phyloP scores from a whole-genome alignment of 2,888 invertebrate genomes.

The Poecilus cupreus region DNA sequence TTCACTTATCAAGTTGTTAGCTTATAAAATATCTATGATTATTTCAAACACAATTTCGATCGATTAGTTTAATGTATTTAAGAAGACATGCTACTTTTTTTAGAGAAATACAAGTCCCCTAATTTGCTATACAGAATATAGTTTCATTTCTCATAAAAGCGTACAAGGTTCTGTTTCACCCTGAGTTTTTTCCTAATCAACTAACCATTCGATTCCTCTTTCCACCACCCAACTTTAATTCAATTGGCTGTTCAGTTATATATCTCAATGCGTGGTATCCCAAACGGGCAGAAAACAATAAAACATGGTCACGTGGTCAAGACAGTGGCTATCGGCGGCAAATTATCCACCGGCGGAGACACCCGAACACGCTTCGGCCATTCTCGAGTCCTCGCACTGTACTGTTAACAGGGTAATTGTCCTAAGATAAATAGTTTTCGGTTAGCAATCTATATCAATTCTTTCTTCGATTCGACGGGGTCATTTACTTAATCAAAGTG shows the following conservation, averaged over 20 bases:
- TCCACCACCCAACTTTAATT: background rate
- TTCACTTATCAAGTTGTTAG: too few species aligned
- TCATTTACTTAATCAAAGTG: constrained; percentile 54
- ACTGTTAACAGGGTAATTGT: constrained; percentile 41
- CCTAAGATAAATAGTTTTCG: constrained; percentile 55
- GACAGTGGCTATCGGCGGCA: constrained; percentile 48
- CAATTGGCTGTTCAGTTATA: background rate
- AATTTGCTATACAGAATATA: too few species aligned
- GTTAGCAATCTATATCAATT: constrained; percentile 56
- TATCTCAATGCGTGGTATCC: constrained; percentile 35
- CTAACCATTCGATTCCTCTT: background rate
- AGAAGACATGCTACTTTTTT: too few species aligned
- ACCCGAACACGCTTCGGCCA: constrained; percentile 47
- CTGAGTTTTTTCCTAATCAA: too few species aligned
- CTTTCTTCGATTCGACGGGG: constrained; percentile 27
- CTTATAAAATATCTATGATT: too few species aligned
- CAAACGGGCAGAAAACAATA: constrained; percentile 45
- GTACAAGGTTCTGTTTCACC: too few species aligned
- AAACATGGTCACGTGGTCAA: constrained; percentile 56
- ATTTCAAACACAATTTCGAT: too few species aligned
- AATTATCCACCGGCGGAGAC: constrained; percentile 33
- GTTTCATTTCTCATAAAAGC: too few species aligned
- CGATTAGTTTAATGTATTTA: too few species aligned
- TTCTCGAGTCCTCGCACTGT: background rate
- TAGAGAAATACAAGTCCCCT: too few species aligned